These are phyloP conservation scores for Psittacula echo DNA, from an alignment of 2,797 vertebrate genomes.

Conservation along the genomic window DNA sequence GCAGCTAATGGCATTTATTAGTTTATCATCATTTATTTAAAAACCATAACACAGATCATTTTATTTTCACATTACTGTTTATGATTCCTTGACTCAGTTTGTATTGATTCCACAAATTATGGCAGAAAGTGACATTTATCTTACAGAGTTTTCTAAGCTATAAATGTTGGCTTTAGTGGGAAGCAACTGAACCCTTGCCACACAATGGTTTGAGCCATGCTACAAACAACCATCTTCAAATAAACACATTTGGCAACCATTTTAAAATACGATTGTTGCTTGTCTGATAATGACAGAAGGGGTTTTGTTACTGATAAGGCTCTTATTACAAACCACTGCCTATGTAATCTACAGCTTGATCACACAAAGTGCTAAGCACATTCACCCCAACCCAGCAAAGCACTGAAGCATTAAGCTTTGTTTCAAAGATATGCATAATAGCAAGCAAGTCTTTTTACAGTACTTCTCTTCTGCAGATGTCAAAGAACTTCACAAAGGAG, in stretches of 20 bases:
- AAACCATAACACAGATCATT: constrained; percentile 85
- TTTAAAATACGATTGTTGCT: constrained; percentile 56
- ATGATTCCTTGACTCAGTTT: constrained; percentile 70
- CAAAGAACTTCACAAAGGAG: constrained; percentile 7
- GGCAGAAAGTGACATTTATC: constrained; percentile 59
- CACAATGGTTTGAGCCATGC: constrained; percentile 51
- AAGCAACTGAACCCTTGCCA: constrained; percentile 59
- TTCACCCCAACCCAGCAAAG: constrained; percentile 31
- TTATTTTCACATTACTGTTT: constrained; percentile 80
- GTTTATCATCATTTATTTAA: constrained; percentile 80
- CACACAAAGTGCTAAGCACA: constrained; percentile 19
- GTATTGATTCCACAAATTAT: constrained; percentile 55
- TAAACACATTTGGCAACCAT: constrained; percentile 70
- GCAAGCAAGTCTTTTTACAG: not conserved
- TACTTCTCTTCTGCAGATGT: not conserved
- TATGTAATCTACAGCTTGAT: constrained; percentile 57
- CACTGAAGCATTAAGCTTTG: constrained; percentile 20
- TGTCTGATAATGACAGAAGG: constrained; percentile 57
- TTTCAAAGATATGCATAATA: constrained; percentile 45
- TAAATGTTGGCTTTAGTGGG: constrained; percentile 52
- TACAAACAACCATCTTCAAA: constrained; percentile 63
- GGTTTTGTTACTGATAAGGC: constrained; percentile 58
- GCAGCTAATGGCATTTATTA: constrained; percentile 80
- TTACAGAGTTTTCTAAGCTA: constrained; percentile 52
- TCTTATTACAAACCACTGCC: constrained; percentile 58